phyloP scores from a whole-genome alignment of 2,797 vertebrate species.

The Protonibea diacanthus region DNA sequence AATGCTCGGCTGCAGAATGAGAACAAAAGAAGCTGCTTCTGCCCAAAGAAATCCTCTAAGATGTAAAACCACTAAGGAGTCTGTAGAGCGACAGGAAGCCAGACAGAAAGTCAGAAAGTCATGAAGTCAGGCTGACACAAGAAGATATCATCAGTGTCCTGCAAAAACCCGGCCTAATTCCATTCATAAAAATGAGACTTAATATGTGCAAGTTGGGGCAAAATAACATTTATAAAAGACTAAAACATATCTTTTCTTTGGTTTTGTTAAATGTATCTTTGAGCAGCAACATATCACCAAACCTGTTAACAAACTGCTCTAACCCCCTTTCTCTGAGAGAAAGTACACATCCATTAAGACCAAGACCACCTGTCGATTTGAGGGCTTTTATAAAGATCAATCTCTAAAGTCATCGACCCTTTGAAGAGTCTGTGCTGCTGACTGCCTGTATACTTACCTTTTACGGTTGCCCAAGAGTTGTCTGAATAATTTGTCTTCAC shows the following conservation, averaged over 20 bases:
- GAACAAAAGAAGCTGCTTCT: constrained; percentile 69
- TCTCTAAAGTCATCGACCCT: constrained; percentile 14
- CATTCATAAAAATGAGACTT: not conserved
- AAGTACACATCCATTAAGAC: constrained; percentile 36
- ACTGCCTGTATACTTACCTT: constrained; percentile 1
- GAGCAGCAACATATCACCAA: not conserved
- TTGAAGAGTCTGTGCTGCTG: constrained; percentile 5
- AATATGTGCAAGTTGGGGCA: not conserved
- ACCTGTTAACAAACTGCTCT: constrained; percentile 32
- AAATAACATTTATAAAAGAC: not conserved
- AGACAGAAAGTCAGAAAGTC: constrained; percentile 27
- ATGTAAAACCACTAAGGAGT: constrained; percentile 59
- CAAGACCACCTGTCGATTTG: constrained; percentile 29
- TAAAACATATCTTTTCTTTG: not conserved
- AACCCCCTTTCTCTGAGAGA: constrained; percentile 23
- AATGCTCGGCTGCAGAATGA: constrained; percentile 46
- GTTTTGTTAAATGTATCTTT: not conserved
- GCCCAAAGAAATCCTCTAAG: constrained; percentile 65
- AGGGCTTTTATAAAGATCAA: constrained; percentile 36
- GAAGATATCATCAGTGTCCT: constrained; percentile 31
- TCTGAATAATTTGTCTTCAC: constrained; percentile 25
- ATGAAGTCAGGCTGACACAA: constrained; percentile 25
- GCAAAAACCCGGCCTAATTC: not conserved
- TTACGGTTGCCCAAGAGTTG: constrained; percentile 17
- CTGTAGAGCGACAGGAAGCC: constrained; percentile 25